phyloP scores from a whole-genome alignment of 1,140 invertebrate genomes.

The Geopemphigus sp. region DNA sequence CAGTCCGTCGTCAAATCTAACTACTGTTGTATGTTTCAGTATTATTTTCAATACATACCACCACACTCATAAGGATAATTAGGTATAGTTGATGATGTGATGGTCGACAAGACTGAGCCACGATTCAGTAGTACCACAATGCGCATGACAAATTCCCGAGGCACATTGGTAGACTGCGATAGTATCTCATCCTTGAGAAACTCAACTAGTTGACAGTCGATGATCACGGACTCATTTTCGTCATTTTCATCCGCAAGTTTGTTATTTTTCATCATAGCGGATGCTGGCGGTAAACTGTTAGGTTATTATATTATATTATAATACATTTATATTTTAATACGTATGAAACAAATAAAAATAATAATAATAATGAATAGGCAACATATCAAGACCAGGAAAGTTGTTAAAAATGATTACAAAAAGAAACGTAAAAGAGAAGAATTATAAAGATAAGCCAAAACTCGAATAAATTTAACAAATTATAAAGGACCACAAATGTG shows the following conservation, averaged over 20 bases:
- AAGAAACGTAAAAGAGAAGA: too few species aligned
- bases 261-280: conserved; percentile 55
- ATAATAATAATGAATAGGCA: too few species aligned
- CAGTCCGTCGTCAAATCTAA: too few species aligned
- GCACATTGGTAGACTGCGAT: conserved; percentile 74
- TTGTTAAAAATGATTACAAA: too few species aligned
- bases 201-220: conserved; percentile 85
- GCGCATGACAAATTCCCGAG: conserved; percentile 81
- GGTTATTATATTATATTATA: too few species aligned
- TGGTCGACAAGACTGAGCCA: conserved; percentile 87
- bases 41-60: neutral
- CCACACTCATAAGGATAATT: conserved; percentile 15
- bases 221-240: conserved; percentile 74
- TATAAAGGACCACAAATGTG: too few species aligned
- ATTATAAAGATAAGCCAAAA: too few species aligned
- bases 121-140: conserved; percentile 88
- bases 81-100: conserved; percentile 50
- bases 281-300: neutral
- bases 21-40: too few species aligned
- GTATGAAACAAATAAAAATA: too few species aligned
- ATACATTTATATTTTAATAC: too few species aligned
- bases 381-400: too few species aligned
- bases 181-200: conserved; percentile 81
- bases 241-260: conserved; percentile 76
- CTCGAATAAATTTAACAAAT: too few species aligned